These are phyloP conservation scores for Amorpha juglandis DNA, from an alignment of 2,888 invertebrate species.

Conservation along the genomic window DNA sequence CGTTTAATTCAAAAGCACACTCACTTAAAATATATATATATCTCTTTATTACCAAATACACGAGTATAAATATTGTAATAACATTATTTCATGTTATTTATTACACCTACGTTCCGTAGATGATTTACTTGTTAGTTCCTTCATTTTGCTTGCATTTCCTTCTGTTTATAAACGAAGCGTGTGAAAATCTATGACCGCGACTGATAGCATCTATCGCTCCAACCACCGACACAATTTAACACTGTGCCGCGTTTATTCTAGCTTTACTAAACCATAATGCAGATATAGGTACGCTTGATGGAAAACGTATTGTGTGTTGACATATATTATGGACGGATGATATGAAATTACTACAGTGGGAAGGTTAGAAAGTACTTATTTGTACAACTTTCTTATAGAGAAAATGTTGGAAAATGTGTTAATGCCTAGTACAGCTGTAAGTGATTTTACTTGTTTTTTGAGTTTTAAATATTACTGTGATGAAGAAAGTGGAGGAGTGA, in stretches of 20 bases:
- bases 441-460: constrained; percentile 12
- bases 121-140: constrained; percentile 23
- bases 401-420: constrained; percentile 28
- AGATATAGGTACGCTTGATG: constrained; percentile 3
- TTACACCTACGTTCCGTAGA: not conserved
- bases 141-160: constrained; percentile 46
- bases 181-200: constrained; percentile 55
- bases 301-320: constrained; percentile 6
- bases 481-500: no score
- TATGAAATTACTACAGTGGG: constrained; percentile 7
- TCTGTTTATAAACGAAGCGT: constrained; percentile 65
- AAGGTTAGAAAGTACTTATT: not conserved
- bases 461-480: not conserved
- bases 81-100: not conserved
- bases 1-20: no score
- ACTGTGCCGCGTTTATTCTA: constrained; percentile 12
- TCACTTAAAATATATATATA: no score
- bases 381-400: not conserved
- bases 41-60: not conserved
- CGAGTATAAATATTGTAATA: not conserved
- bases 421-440: not conserved
- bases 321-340: constrained; percentile 4
- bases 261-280: not conserved
- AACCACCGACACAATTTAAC: not conserved
- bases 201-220: constrained; percentile 21